phyloP scores from a whole-genome alignment of 2,113 vertebrate species.

The Vulpes ferrilata region DNA sequence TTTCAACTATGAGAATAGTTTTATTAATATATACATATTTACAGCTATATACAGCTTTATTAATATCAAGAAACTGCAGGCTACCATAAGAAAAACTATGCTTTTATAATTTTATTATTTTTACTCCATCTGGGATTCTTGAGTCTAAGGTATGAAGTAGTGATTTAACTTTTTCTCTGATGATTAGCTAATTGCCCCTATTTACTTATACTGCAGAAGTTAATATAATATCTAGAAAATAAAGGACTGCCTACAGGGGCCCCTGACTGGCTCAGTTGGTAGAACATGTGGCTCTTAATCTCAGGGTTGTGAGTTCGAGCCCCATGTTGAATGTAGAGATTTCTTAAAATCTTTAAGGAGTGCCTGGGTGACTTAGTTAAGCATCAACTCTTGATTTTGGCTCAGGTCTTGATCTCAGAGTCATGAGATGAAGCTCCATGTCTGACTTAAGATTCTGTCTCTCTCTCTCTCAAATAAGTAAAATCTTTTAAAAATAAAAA shows the following conservation, averaged over 20 bases:
- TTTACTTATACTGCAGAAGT: constrained; percentile 12
- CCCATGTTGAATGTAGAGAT: neutral
- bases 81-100: neutral
- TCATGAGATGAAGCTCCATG: neutral
- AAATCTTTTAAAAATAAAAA: neutral
- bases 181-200: neutral
- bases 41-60: neutral
- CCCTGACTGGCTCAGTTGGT: neutral
- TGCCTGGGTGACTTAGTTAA: neutral
- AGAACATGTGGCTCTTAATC: neutral
- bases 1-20: neutral
- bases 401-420: neutral
- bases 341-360: neutral
- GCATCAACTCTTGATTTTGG: neutral
- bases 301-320: neutral
- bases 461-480: neutral
- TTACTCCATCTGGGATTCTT: constrained; percentile 53
- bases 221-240: constrained; percentile 35
- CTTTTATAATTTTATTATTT: constrained; percentile 61
- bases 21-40: no score
- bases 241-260: neutral
- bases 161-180: constrained; percentile 7
- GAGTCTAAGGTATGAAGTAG: neutral
- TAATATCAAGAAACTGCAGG: constrained; percentile 33
- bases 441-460: neutral